Percentiles rank a stretch among this genome's conserved stretches.
phyloP scores from a whole-genome alignment of 2,888 invertebrate genomes.

The Nineta flava region DNA sequence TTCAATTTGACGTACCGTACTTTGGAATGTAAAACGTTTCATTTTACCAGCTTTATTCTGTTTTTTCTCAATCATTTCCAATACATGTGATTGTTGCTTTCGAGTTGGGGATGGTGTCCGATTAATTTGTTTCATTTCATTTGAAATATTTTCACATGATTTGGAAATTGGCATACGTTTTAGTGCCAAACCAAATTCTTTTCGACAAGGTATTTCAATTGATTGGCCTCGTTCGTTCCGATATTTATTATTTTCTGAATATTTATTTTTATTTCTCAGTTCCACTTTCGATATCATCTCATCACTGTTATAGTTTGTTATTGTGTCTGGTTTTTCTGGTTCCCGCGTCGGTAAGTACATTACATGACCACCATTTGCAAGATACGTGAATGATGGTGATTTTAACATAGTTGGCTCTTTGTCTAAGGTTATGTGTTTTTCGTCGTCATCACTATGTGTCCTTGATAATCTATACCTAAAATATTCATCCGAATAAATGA shows the following conservation, averaged over 20 bases:
- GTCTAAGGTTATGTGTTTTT: constrained; percentile 1
- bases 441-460: constrained; percentile 9
- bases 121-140: constrained; percentile 13
- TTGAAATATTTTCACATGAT: constrained; percentile 30
- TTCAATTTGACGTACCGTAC: constrained; percentile 68
- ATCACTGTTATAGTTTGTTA: neutral
- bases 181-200: neutral
- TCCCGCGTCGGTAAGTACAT: constrained; percentile 45
- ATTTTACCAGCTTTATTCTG: constrained; percentile 22
- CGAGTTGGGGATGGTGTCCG: constrained; percentile 7
- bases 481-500: neutral
- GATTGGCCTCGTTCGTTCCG: neutral
- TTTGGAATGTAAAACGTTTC: constrained; percentile 69
- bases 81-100: neutral
- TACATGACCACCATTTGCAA: constrained; percentile 52
- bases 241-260: neutral
- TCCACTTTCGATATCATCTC: constrained; percentile 1
- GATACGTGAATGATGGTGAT: constrained; percentile 31
- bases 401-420: constrained; percentile 6
- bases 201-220: constrained; percentile 2
- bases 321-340: neutral
- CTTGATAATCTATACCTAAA: constrained; percentile 6
- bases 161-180: constrained; percentile 23
- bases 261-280: neutral
- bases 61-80: constrained; percentile 11